These are phyloP conservation scores for Luidia sarsii DNA, from an alignment of 53 echinoderm and acorn worm genomes.

Conservation along the genomic window DNA sequence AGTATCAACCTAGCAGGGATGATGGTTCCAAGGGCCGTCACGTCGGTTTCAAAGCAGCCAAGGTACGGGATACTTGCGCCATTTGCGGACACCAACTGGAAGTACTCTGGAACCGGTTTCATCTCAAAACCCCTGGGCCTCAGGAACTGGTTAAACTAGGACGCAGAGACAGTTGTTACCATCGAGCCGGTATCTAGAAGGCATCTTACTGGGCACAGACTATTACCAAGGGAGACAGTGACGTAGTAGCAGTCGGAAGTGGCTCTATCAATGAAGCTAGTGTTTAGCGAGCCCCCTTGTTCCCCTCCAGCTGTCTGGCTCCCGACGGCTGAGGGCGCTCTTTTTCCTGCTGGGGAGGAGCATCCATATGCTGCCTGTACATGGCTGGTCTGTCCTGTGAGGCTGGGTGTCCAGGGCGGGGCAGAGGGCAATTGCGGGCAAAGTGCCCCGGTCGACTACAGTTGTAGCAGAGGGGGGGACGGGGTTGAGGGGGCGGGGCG, in stretches of 20 bases:
- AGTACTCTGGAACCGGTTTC: background rate
- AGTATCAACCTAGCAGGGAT: background rate
- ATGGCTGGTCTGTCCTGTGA: too few species aligned
- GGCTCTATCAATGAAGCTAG: background rate
- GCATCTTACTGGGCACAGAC: background rate
- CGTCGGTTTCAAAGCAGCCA: background rate
- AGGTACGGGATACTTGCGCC: slow-evolving; percentile 4
- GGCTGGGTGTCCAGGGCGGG: background rate
- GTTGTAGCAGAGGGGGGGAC: background rate
- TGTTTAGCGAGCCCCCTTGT: background rate
- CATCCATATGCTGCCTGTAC: too few species aligned
- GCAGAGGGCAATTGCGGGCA: background rate
- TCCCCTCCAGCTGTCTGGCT: slow-evolving; percentile 22
- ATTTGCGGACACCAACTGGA: background rate
- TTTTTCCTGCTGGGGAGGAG: background rate
- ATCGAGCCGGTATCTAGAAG: slow-evolving; percentile 19
- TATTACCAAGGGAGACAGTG: background rate
- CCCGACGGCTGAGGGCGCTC: slow-evolving; percentile 13
- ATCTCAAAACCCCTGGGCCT: background rate
- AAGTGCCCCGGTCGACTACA: background rate
- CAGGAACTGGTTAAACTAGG: background rate
- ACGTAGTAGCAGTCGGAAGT: background rate
- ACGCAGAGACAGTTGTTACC: slow-evolving; percentile 1
- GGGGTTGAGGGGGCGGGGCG: background rate
- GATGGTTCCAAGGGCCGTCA: background rate